Base-by-base conservation (phyloP, 2,113 vertebrate species). In the Grammomys dolichurus region DNA sequence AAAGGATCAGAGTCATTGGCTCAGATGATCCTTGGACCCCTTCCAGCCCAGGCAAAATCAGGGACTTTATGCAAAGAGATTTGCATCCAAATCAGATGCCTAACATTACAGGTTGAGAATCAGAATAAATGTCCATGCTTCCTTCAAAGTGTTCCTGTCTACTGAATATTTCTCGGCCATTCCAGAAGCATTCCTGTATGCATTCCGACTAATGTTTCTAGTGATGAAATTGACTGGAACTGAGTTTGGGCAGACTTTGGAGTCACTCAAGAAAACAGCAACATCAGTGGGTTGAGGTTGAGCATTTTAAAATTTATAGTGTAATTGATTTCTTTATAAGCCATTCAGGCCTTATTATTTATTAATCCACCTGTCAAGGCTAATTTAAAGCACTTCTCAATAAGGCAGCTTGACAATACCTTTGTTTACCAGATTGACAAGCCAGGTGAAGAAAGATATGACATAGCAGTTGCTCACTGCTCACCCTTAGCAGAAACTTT, bases 271-370 rank as follows among this genome's bases (percentile, higher is more conserved):
- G 95, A 96, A 97, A 51, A 67, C 69, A 0, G 0, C 5, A 14
- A 67, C 89, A 86, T 82, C 46, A 3, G 80, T 46, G 46, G 19
- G 84, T 73, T 91, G 65, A 75, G 91, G 70, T 88, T 90, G 76
- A 98, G 92, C 93, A 91, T 97, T 98, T 98, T 98, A 97, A 98
- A 98, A 98, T 98, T 98, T 98, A 98, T 98, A 97, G 96, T 96
- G 97, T 98, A 98, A 99, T 98, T 98, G 98, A 98, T 99, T 98
- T 98, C 97, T 98, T 98, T 98, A 98, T 98, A 98, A 98, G 98
- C 97, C 97, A 98, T 98, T 98, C 98, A 97, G 96, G 58, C 96
- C 98, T 98, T 98, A 98, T 99, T 98, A 98, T 98, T 99, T 99
- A 99, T 99, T 98, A 98, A 98, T 98, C 97, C 96, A 98, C 98